Conservation (phyloP, 37 sponge, comb jelly and placozoan species). For the Haliclona indistincta region DNA sequence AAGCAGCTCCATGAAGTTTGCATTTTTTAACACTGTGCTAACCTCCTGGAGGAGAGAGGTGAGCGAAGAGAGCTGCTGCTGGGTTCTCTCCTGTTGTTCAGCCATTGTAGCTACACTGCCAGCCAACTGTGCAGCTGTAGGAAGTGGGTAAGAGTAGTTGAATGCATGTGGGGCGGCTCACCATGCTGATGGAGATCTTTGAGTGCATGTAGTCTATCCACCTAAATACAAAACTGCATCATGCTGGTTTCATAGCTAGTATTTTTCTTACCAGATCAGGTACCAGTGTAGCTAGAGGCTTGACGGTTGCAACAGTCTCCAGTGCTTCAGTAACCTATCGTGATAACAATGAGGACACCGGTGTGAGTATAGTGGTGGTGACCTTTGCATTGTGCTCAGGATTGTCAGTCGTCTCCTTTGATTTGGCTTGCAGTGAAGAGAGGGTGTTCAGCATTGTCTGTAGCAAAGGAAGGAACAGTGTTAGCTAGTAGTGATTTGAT, state of each 20-base stretch:
- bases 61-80: conserved; percentile 17
- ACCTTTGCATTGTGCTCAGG: conserved; percentile 24
- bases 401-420: not conserved
- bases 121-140: conserved; percentile 55
- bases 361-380: no score
- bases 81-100: conserved; percentile 32
- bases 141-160: not conserved
- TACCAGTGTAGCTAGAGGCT: conserved; percentile 34
- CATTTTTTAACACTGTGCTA: not conserved
- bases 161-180: not conserved
- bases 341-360: not conserved
- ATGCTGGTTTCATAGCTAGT: not conserved
- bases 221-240: not conserved
- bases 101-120: conserved; percentile 47
- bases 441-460: conserved; percentile 18
- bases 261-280: conserved; percentile 53
- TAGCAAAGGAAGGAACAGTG: not conserved
- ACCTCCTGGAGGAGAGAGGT: conserved; percentile 45
- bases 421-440: conserved; percentile 10
- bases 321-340: conserved; percentile 45
- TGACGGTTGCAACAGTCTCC: conserved; percentile 15
- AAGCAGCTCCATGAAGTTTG: not conserved
- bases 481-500: not conserved
- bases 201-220: conserved; percentile 46
- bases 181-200: conserved; percentile 59